Evolutionary conservation across 2,888 invertebrate genomes (phyloP), one percentile per base, ranked within the genome.

Genomic region (Teleiodes luculella): DNA sequence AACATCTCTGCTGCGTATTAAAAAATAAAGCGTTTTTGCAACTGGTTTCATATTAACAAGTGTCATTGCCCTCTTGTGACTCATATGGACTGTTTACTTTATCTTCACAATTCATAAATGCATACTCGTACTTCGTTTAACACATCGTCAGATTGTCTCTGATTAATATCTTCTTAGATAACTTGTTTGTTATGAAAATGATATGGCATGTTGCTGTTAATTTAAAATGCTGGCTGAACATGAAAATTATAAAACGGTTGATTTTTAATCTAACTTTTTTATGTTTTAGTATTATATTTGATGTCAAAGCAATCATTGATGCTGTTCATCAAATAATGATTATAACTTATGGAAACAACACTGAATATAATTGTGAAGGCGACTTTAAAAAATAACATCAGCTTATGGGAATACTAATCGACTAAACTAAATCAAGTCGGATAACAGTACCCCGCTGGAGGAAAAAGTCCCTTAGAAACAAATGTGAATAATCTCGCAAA

Each of bases 21-120:
- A 60, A 60, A 61, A 67, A 74, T 70, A 74, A 74, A 68, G 65
- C 67, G 68, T 72, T 76, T 75, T 69, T 63, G 63, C 64, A 80
- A 83, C 84, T 67, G 80, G 85, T 84, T 83, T 71, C 64, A 56
- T 64, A 65, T 70, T 65, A n/a, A 61, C 63, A 67, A 61, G 52
- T 55, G 81, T 75, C 68, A 80, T 56, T 83, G 84, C 85, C 82
- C 86, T 61, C 69, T 56, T 63, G 68, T 84, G 84, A 86, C 57
- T 41, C 39, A 41, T 41, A 39, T 50, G 57, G 56, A 54, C 55
- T 70, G 76, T 84, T 83, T 83, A 80, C 82, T 58, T 66, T 56
- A 75, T 66, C 58, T 57, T 64, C 56, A 54, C 56, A 60, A 66
- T n/a, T n/a, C n/a, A n/a, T n/a, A n/a, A n/a, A n/a, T n/a, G n/a